A percentile compares a stretch with the other conserved stretches of the same genome.
Conservation (phyloP, 2,797 vertebrate species). For the Hydrolagus colliei region DNA sequence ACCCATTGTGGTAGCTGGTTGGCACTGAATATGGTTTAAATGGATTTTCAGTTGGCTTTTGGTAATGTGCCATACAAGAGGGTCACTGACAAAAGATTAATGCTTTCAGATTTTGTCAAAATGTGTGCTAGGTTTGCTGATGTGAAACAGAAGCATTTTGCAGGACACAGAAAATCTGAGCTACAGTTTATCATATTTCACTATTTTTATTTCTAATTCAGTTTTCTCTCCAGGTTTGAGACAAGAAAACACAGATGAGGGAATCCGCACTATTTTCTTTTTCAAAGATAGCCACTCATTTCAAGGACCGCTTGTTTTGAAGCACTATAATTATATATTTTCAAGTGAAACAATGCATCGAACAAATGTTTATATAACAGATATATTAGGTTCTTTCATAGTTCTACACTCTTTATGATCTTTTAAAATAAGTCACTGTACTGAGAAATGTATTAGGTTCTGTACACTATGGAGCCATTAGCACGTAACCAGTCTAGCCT, state of each 20-base stretch:
- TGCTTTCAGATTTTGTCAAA: slow-evolving; percentile 27
- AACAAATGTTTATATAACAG: slow-evolving; percentile 32
- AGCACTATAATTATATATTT: slow-evolving; percentile 32
- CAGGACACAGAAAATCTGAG: slow-evolving; percentile 21
- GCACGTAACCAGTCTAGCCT: slow-evolving; percentile 9
- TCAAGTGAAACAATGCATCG: slow-evolving; percentile 31
- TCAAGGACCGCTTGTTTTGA: slow-evolving; percentile 20
- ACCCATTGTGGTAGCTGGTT: too few species aligned
- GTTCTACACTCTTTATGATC: slow-evolving; percentile 21
- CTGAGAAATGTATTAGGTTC: slow-evolving; percentile 18
- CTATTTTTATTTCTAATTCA: slow-evolving; percentile 16
- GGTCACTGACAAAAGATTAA: background rate
- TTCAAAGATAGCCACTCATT: slow-evolving; percentile 27
- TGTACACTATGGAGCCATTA: slow-evolving; percentile 19
- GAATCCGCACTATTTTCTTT: slow-evolving; percentile 21
- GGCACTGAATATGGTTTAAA: too few species aligned
- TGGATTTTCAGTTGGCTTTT: too few species aligned
- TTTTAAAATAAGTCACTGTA: slow-evolving; percentile 27
- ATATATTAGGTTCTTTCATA: slow-evolving; percentile 31
- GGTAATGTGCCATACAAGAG: too few species aligned
- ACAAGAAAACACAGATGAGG: slow-evolving; percentile 23
- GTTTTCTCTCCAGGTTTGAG: slow-evolving; percentile 30
- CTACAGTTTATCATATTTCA: slow-evolving; percentile 26
- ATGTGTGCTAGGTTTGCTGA: slow-evolving; percentile 21
- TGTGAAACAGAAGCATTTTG: slow-evolving; percentile 13